Evolutionary conservation across 2,797 vertebrate genomes (phyloP), one percentile per base, ranked within the genome.

Genomic region (Phoxinus dragarum): DNA sequence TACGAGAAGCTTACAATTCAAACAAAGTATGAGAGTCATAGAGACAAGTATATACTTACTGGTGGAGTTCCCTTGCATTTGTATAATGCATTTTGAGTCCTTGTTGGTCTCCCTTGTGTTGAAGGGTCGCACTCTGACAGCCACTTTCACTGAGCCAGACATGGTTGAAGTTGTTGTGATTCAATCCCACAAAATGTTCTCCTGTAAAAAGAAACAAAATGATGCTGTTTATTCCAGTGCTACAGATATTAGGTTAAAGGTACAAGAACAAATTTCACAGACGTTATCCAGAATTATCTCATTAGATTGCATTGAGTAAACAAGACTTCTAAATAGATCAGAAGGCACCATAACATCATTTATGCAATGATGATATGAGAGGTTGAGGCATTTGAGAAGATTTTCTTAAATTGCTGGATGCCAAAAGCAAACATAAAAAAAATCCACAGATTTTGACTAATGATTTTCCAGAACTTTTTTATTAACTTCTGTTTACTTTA

Each of bases 31-130:
- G 9, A 34, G 49, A 36, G 84, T 49, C 84, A 82, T 82, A 47
- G 49, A 80, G 14, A 66, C 54, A 72, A 87, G 73, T 67, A 47
- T 42, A 6, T 69, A 97, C 98, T 99, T 95, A 99, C 98, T 98
- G 91, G 98, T 99, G 12, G 97, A 97, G 93, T 97, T 99, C 93
- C 98, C 98, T 93, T 99, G 98, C 98, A 99, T 99, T 94, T 99
- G 98, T 92, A 99, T 99, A 92, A 99, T 99, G 93, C 98, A 99
- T 95, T 99, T 99, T 84, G 98, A 98, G 0, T 99, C 98, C 90
- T 98, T 99, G 96, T 97, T 91, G 83, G 91, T 97, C 91, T 99
- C 98, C 88, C 98, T 96, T 82, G 97, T 96, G 88, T 99, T 99
- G 94, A 99, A 99, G 89, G 98, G 98, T 76, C 98, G 95, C 71